Evolutionary conservation across 2,888 invertebrate genomes (phyloP).

Genomic region (Caenorhabditis sulstoni): DNA sequence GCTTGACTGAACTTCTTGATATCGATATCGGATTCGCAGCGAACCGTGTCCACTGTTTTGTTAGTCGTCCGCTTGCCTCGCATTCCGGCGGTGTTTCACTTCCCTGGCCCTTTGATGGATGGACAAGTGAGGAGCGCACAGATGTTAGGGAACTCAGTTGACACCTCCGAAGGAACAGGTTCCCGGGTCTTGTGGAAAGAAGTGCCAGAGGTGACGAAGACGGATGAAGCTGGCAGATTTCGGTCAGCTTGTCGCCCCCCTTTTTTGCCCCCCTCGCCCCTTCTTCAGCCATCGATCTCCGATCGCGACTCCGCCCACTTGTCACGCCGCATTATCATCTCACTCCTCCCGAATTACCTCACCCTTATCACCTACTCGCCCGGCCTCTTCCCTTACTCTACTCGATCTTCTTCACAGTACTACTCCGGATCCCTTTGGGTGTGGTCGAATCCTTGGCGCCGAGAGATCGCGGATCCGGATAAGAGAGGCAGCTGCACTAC

Average conservation of each 20-base stretch:
- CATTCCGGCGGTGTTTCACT: conserved; percentile 12
- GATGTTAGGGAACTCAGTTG: conserved; percentile 32
- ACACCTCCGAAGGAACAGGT: conserved; percentile 39
- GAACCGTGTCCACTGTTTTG: conserved; percentile 24
- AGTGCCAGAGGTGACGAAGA: conserved; percentile 41
- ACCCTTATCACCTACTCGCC: conserved; percentile 20
- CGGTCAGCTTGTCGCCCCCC: conserved; percentile 38
- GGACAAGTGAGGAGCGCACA: conserved; percentile 34
- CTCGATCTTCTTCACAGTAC: not conserved
- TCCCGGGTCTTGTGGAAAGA: conserved; percentile 15
- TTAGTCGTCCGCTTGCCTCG: not conserved
- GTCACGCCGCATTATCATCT: conserved; percentile 57
- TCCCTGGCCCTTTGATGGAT: conserved; percentile 24
- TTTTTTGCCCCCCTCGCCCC: no score
- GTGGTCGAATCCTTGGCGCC: conserved; percentile 17
- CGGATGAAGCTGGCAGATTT: conserved; percentile 28
- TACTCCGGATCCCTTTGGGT: conserved; percentile 8
- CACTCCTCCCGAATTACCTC: conserved; percentile 29
- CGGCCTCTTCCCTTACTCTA: not conserved
- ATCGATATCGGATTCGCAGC: conserved; percentile 13
- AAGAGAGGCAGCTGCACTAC: conserved; percentile 23
- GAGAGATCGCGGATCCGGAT: conserved; percentile 14
- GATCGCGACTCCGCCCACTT: conserved; percentile 32
- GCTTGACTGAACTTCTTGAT: conserved; percentile 24
- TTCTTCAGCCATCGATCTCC: not conserved